These are phyloP conservation scores for Augochlorella aurata DNA, from an alignment of 2,888 invertebrate species.

Conservation along the genomic window DNA sequence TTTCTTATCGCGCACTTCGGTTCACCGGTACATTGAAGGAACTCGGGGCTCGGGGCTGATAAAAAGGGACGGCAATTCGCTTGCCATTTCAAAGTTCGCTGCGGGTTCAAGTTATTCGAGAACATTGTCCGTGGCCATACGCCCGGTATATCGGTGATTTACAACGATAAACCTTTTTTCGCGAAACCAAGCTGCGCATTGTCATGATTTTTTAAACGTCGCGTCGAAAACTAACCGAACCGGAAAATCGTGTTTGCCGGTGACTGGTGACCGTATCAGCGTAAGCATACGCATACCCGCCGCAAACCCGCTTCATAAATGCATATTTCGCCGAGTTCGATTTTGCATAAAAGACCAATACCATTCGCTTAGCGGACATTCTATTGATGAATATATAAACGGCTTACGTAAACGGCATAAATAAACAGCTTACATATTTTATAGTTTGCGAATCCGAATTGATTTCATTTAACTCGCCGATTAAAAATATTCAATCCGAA, in stretches of 20 bases:
- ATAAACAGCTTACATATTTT: no score
- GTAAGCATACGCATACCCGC: background rate
- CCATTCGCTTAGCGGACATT: no score
- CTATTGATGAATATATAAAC: no score
- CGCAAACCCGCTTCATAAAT: background rate
- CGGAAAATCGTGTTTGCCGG: background rate
- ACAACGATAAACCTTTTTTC: background rate
- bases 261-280: background rate
- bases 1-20: conserved; percentile 64
- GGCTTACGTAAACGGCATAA: no score
- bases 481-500: no score
- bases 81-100: conserved; percentile 64
- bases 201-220: conserved; percentile 29
- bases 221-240: background rate
- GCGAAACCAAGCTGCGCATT: background rate
- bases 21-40: conserved; percentile 49
- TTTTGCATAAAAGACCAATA: background rate
- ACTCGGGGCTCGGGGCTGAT: conserved; percentile 54
- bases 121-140: background rate
- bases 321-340: background rate
- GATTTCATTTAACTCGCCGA: no score
- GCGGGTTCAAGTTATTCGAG: conserved; percentile 51
- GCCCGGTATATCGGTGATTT: conserved; percentile 15
- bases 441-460: no score
- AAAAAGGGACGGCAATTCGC: conserved; percentile 63